phyloP scores from a whole-genome alignment of 2,797 vertebrate species.

The Threskiornis aethiopicus region DNA sequence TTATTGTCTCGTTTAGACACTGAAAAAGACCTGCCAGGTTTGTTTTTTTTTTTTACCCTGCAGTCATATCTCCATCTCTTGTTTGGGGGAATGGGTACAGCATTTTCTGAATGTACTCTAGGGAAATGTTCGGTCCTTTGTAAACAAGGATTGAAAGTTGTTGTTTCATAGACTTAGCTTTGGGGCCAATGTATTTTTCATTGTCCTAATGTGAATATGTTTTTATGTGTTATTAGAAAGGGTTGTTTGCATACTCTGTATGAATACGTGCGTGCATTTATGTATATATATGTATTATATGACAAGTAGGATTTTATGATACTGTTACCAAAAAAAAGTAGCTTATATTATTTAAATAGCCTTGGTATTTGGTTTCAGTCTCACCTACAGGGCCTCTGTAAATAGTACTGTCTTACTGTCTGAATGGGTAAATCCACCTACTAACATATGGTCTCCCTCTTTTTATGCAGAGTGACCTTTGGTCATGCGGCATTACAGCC shows the following conservation, averaged over 20 bases:
- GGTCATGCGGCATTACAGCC: constrained; percentile 97
- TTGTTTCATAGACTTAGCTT: not conserved
- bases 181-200: not conserved
- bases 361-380: not conserved
- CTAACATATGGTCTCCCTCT: constrained; percentile 51
- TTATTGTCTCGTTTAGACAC: not conserved
- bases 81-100: not conserved
- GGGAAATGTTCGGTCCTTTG: not conserved
- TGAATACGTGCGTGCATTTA: rapidly evolving
- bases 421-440: not conserved
- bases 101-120: not conserved
- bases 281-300: not conserved
- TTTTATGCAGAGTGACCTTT: constrained; percentile 91
- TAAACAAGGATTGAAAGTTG: not conserved
- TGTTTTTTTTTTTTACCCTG: rapidly evolving
- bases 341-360: not conserved
- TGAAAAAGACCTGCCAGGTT: not conserved
- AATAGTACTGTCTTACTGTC: not conserved
- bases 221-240: not conserved
- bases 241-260: not conserved
- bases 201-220: not conserved
- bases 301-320: not conserved
- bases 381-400: constrained; percentile 37
- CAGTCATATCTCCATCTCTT: not conserved
- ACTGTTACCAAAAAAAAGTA: not conserved